These are phyloP conservation scores for Aleiodes alternator DNA, from an alignment of 2,888 invertebrate genomes.

Conservation along the genomic window DNA sequence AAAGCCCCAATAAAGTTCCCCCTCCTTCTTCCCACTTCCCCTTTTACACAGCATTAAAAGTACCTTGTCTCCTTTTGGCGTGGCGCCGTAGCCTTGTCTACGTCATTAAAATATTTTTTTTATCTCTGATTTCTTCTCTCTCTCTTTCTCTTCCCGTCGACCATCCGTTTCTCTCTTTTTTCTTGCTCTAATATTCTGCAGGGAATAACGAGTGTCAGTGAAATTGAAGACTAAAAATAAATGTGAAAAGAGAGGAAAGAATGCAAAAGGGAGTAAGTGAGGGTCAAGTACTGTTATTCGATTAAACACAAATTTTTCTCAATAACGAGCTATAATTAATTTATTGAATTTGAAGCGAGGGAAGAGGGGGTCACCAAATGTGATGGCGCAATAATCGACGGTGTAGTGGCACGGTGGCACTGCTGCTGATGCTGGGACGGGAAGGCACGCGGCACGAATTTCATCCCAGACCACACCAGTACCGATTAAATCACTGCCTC, in stretches of 20 bases:
- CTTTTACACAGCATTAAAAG: too few species aligned
- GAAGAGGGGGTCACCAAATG: slow-evolving; percentile 52
- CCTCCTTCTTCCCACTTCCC: neutral
- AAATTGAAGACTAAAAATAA: slow-evolving; percentile 12
- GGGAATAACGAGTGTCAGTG: neutral
- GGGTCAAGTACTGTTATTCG: slow-evolving; percentile 70
- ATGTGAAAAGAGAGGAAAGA: slow-evolving; percentile 3
- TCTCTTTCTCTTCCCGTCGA: too few species aligned
- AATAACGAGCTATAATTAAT: slow-evolving; percentile 69
- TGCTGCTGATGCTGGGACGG: slow-evolving; percentile 44
- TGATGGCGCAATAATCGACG: slow-evolving; percentile 48
- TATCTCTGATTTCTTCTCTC: too few species aligned
- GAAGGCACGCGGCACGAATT: slow-evolving; percentile 57
- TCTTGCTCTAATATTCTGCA: neutral
- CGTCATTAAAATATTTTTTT: too few species aligned
- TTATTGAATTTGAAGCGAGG: slow-evolving; percentile 62
- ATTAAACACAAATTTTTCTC: slow-evolving; percentile 71
- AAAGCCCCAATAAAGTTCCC: slow-evolving; percentile 9
- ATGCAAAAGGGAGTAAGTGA: slow-evolving; percentile 45
- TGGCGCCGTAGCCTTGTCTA: too few species aligned
- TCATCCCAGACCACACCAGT: slow-evolving; percentile 15
- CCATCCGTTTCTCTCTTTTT: neutral
- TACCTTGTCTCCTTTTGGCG: neutral
- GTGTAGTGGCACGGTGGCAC: slow-evolving; percentile 35
- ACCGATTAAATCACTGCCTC: slow-evolving; percentile 31